A percentile compares a stretch with the other conserved stretches of the same genome.
Conservation (phyloP, 2,888 invertebrate genomes). For the Onchidella celtica region DNA sequence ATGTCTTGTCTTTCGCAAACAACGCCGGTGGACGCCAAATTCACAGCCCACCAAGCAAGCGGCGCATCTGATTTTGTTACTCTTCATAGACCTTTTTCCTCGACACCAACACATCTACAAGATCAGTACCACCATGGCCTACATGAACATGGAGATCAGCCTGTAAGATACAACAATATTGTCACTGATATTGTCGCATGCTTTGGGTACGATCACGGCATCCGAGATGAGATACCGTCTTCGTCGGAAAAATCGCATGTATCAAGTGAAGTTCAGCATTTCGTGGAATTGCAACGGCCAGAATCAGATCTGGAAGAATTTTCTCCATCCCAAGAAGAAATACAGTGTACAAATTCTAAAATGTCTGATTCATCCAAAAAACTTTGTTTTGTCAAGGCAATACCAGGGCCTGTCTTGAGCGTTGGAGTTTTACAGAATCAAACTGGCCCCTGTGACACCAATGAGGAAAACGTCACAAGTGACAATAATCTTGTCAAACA, state of each 20-base stretch:
- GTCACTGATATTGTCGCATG: neutral
- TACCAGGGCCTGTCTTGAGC: too few relatives aligned
- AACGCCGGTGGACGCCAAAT: neutral
- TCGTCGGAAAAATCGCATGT: neutral
- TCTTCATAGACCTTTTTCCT: neutral
- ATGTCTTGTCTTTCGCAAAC: slow-evolving; percentile 3
- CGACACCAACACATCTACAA: neutral
- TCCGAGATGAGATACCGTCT: neutral
- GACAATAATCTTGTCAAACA: neutral
- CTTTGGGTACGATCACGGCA: slow-evolving; percentile 3
- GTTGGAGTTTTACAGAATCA: too few relatives aligned
- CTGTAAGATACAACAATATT: neutral
- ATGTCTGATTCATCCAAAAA: too few relatives aligned
- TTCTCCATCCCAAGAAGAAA: too few relatives aligned
- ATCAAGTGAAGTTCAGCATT: neutral
- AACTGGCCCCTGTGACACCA: too few relatives aligned
- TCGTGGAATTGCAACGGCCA: neutral
- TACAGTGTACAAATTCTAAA: too few relatives aligned
- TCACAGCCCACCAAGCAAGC: neutral
- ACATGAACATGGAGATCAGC: neutral
- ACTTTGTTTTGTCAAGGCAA: too few relatives aligned
- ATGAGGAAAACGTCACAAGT: too few relatives aligned
- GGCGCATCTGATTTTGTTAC: neutral
- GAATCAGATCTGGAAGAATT: neutral
- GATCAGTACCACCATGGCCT: neutral